Evolutionary conservation across 2,797 vertebrate genomes (phyloP), one percentile per base, ranked within the genome.

Genomic region (Girardinus metallicus): DNA sequence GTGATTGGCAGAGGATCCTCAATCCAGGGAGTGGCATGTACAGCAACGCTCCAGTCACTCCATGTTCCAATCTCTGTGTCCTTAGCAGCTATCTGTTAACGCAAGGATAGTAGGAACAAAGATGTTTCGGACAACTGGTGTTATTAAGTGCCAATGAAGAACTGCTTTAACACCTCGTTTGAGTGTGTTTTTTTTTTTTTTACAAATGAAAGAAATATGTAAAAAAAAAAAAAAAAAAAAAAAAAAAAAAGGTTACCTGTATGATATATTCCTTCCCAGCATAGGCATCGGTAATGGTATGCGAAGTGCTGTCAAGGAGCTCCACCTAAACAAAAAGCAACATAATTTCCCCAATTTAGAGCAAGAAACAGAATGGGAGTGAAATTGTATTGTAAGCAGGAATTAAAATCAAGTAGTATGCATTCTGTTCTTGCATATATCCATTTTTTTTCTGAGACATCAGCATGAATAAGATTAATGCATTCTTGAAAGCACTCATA

Each of bases 261-360:
- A 99, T 99, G 93, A 99, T 99, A 94, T 99, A 99, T 72, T 99
- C 98, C 90, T 99, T 99, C 79, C 98, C 98, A 0, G 97, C 97
- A 0, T 97, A 98, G 75, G 98, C 98, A 0, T 99, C 98, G 0
- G 97, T 99, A 94, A 99, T 99, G 88, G 95, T 98, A 95, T 99
- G 98, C 0, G 96, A 95, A 0, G 96, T 99, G 89, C 97, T 98
- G 0, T 99, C 98, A 0, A 97, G 97, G 26, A 99, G 95, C 92
- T 99, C 98, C 7, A 99, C 97, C 98, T 99, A 92, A 80, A 81
- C 64, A 39, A 72, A 81, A 53, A 4, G 72, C 15, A 71, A 62
- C 75, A 84, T 43, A 31, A 73, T 51, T 29, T 1, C 41, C 36
- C 83, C 31, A 85, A 76, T 77, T 36, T 80, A 29, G n/a, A 78